A percentile compares a stretch with the other conserved stretches of the same genome.
Conservation (phyloP, 2,113 vertebrate genomes). For the Stictonetta naevosa region DNA sequence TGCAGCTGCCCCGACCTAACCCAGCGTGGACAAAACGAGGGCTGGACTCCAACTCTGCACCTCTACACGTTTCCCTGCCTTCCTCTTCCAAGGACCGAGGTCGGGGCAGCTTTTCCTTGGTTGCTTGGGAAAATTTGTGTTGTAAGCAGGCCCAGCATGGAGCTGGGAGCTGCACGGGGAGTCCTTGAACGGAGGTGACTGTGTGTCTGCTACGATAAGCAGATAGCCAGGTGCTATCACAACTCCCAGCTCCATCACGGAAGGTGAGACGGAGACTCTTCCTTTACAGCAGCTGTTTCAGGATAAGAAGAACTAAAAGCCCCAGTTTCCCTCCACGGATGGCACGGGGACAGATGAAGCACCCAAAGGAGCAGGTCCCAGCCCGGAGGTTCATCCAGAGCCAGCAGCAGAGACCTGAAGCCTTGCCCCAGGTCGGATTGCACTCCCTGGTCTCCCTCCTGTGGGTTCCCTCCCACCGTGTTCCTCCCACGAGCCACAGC, state of each 20-base stretch:
- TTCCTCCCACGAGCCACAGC: not conserved
- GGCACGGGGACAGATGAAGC: not conserved
- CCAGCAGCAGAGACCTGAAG: not conserved
- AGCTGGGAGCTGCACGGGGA: not conserved
- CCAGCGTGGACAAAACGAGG: not conserved
- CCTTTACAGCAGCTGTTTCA: not conserved
- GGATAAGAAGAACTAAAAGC: not conserved
- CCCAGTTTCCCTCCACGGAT: not conserved
- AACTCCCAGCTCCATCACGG: rapidly evolving
- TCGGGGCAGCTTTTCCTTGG: not conserved
- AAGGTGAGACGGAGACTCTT: not conserved
- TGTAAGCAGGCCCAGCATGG: not conserved
- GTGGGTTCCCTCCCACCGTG: not conserved
- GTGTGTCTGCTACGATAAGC: too few relatives aligned
- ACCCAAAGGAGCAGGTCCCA: not conserved
- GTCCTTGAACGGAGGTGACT: not conserved
- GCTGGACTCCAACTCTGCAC: not conserved
- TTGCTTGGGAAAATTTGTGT: not conserved
- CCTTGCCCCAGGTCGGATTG: not conserved
- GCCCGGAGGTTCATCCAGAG: not conserved
- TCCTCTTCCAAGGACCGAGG: not conserved
- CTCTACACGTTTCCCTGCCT: not conserved
- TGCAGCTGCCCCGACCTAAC: not conserved
- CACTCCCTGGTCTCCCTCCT: not conserved
- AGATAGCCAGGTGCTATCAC: too few relatives aligned